Evolutionary conservation across 2,888 invertebrate species (phyloP).

Genomic region (Phanerotoma sp.): DNA sequence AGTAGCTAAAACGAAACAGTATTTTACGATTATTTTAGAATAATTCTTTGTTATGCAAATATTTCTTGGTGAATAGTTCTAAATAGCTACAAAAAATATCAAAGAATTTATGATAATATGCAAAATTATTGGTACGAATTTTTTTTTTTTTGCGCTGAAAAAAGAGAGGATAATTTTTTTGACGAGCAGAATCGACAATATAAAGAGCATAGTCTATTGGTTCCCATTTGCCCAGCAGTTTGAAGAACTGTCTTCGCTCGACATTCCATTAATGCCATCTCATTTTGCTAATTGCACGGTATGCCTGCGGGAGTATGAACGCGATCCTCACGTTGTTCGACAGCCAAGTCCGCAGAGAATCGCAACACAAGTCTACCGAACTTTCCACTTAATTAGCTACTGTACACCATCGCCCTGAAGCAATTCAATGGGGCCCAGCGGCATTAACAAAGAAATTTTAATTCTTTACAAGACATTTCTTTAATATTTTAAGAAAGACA

Average conservation of each 20-base stretch:
- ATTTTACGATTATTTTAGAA: no score
- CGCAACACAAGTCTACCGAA: slow-evolving; percentile 17
- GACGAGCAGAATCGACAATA: not conserved
- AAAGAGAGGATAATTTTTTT: no score
- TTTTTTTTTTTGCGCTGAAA: no score
- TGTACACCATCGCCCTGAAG: slow-evolving; percentile 7
- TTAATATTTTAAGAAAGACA: not conserved
- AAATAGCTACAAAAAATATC: no score
- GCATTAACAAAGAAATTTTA: slow-evolving; percentile 13
- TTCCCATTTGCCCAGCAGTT: slow-evolving; percentile 31
- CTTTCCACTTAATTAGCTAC: slow-evolving; percentile 23
- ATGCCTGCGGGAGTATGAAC: slow-evolving; percentile 34
- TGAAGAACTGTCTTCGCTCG: slow-evolving; percentile 31
- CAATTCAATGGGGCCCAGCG: slow-evolving; percentile 7
- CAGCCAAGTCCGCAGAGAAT: slow-evolving; percentile 10
- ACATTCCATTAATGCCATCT: slow-evolving; percentile 36
- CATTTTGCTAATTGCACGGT: slow-evolving; percentile 38
- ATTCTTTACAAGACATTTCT: slow-evolving; percentile 1
- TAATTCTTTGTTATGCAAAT: no score
- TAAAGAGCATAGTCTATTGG: no score
- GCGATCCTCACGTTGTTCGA: slow-evolving; percentile 14
- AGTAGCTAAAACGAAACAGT: no score
- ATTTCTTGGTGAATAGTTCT: no score
- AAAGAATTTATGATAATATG: no score
- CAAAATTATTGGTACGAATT: no score